These are phyloP conservation scores for Aporrectodea caliginosa DNA, from an alignment of 1,140 invertebrate genomes.

Conservation along the genomic window DNA sequence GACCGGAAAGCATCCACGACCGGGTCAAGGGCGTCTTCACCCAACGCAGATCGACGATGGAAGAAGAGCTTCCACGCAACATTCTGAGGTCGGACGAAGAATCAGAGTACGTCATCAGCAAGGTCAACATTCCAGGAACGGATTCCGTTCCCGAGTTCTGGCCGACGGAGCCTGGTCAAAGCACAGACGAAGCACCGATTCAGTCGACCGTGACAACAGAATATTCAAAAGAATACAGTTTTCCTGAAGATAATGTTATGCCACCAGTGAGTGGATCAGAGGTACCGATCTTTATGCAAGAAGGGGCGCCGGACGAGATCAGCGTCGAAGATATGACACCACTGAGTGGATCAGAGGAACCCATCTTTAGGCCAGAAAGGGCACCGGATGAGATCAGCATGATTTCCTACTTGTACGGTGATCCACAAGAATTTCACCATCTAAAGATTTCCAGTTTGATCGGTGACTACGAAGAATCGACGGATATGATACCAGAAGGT, in stretches of 20 bases:
- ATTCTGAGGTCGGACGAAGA: neutral
- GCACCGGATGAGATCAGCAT: neutral
- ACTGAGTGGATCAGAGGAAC: too few relatives aligned
- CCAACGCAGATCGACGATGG: neutral
- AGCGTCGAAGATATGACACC: too few relatives aligned
- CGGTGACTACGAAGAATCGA: neutral
- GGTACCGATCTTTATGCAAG: too few relatives aligned
- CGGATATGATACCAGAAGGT: too few relatives aligned
- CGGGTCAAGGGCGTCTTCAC: neutral
- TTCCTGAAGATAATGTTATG: neutral
- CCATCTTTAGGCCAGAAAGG: too few relatives aligned
- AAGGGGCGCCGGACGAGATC: too few relatives aligned
- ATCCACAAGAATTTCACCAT: neutral
- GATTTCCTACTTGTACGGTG: neutral
- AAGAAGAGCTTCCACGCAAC: neutral
- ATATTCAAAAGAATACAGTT: neutral
- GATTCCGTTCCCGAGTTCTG: too few relatives aligned
- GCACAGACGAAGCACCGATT: neutral
- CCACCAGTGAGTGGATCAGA: too few relatives aligned
- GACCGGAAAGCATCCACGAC: neutral
- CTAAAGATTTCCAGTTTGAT: neutral
- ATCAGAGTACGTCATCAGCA: neutral
- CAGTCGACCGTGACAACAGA: neutral
- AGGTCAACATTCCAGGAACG: too few relatives aligned
- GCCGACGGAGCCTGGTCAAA: too few relatives aligned